phyloP scores from a whole-genome alignment of 2,113 vertebrate species.

The Rhynchomys soricoides region DNA sequence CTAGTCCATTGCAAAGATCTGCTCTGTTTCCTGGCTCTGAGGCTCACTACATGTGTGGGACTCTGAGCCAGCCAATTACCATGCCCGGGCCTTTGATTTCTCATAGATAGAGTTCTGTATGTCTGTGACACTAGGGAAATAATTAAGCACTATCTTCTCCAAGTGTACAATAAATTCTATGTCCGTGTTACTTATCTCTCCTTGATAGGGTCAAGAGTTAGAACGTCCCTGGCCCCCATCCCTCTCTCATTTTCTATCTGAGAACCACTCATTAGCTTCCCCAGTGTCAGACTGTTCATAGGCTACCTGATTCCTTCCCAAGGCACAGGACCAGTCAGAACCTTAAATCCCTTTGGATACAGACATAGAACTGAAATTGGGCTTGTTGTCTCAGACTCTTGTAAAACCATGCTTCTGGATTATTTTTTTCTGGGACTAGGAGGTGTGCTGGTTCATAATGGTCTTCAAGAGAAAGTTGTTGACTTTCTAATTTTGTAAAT shows the following conservation, averaged over 20 bases:
- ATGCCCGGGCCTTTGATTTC: neutral
- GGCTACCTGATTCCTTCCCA: neutral
- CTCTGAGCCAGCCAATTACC: neutral
- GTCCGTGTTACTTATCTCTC: neutral
- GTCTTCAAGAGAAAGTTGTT: neutral
- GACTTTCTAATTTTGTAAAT: constrained; percentile 32
- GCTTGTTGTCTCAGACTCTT: neutral
- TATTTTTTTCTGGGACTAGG: neutral
- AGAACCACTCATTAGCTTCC: neutral
- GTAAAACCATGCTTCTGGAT: neutral
- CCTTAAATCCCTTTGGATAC: neutral
- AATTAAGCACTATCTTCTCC: constrained; percentile 13
- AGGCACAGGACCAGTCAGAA: neutral
- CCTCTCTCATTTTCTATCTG: neutral
- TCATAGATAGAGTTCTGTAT: neutral
- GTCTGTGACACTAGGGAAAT: neutral
- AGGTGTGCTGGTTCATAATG: neutral
- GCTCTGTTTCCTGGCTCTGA: neutral
- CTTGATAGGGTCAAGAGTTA: neutral
- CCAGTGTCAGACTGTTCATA: neutral
- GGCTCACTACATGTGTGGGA: neutral
- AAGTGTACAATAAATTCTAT: neutral
- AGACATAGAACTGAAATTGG: neutral
- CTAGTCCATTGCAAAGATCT: neutral
- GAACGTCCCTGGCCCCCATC: neutral